Evolutionary conservation across 2,113 vertebrate genomes (phyloP), one percentile per base, ranked within the genome.

Genomic region (Sebastes schlegelii): DNA sequence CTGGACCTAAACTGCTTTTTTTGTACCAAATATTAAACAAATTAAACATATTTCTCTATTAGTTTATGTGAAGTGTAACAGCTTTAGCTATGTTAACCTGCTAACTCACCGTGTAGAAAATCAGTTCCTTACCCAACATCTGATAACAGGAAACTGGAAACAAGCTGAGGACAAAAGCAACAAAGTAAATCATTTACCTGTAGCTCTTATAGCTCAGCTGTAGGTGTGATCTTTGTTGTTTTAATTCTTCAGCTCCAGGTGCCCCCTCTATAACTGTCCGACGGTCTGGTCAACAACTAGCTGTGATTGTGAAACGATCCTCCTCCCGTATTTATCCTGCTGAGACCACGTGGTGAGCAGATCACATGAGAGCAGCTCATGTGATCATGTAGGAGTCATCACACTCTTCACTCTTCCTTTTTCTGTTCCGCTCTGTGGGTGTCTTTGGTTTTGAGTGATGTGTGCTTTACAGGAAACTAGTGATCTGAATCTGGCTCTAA

Each of bases 271-370:
- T 1, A 34, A 34, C 34, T 26, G 0, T 23, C 26, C 5, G 74
- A 1, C 4, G 3, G 17, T 1, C 9, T 4, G 1, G 23, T 72
- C 8, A 54, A 60, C n/a, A 62, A 2, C 0, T 4, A 34, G 34
- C 34, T 19, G 48, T 16, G 16, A 4, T 3, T 1, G n/a, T 4
- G 0, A 46, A 8, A 12, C 5, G 0, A 3, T 16, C 5, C 63
- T 6, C 10, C 9, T 12, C 12, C 26, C 9, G 2, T 10, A 67
- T 88, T 77, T 83, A 88, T 26, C 2, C 1, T 8, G 2, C 2
- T 12, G 1, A 3, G 9, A 63, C 6, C 93, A 93, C 86, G 91
- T 94, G 93, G 91, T 94, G 93, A 90, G 0, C 40, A 19, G 11
- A 79, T 92, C 91, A 93, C 90, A 79, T 93, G 92, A 69, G 45